These are phyloP conservation scores for Caenorhabditis imperialis DNA, from an alignment of 2,888 invertebrate genomes.

Conservation along the genomic window DNA sequence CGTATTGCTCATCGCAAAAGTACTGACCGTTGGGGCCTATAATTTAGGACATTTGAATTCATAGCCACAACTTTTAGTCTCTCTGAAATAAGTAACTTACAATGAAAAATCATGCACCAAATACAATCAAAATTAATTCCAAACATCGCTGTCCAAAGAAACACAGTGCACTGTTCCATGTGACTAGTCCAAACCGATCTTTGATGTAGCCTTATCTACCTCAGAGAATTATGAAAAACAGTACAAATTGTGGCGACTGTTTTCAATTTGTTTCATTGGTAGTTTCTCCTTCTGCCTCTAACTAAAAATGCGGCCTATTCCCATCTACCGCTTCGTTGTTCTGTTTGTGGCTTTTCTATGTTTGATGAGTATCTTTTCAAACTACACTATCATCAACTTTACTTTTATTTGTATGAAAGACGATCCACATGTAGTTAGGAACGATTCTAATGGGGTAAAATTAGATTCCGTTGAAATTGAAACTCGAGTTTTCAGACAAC, in stretches of 20 bases:
- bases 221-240: background rate
- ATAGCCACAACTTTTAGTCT: no score
- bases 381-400: conserved; percentile 28
- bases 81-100: no score
- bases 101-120: no score
- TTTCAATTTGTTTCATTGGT: conserved; percentile 4
- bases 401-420: conserved; percentile 33
- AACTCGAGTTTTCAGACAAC: conserved; percentile 10
- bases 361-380: conserved; percentile 31
- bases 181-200: conserved; percentile 2
- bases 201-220: conserved; percentile 7
- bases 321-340: conserved; percentile 15
- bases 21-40: no score
- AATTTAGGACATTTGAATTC: no score
- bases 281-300: background rate
- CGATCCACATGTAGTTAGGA: conserved; percentile 12
- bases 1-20: no score
- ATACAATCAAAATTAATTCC: no score
- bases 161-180: no score
- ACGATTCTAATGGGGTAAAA: conserved; percentile 1
- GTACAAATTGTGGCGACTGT: background rate
- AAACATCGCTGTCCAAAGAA: no score
- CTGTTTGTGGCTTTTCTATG: conserved; percentile 25
- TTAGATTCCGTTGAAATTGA: background rate
- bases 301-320: background rate